These are phyloP conservation scores for Fabriciana adippe DNA, from an alignment of 2,888 invertebrate genomes.

Conservation along the genomic window DNA sequence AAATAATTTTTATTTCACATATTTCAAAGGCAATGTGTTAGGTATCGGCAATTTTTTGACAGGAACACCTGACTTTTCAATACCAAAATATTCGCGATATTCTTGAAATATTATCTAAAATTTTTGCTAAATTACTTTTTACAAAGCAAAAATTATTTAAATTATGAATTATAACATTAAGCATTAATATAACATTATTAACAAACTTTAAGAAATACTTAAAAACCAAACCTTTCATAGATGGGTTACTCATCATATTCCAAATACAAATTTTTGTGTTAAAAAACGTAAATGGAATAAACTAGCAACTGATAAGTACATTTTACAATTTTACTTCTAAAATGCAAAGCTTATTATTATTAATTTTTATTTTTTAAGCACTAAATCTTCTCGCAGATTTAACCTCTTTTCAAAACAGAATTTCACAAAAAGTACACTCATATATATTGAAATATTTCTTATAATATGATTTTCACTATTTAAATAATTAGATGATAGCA, in stretches of 20 bases:
- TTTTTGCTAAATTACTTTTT: neutral
- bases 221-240: constrained; percentile 2
- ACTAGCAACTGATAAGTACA: too few species aligned
- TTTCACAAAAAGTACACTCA: constrained; percentile 22
- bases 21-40: too few species aligned
- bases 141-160: neutral
- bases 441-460: constrained; percentile 51
- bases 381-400: constrained; percentile 20
- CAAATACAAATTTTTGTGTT: neutral
- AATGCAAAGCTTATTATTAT: too few species aligned
- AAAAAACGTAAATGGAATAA: neutral
- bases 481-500: neutral
- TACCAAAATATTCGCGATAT: neutral
- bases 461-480: constrained; percentile 39
- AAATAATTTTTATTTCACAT: too few species aligned
- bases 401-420: constrained; percentile 24
- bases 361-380: neutral
- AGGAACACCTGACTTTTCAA: constrained; percentile 3
- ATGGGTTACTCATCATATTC: constrained; percentile 18
- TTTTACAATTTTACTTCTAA: too few species aligned
- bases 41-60: neutral
- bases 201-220: neutral
- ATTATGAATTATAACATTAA: constrained; percentile 2
- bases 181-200: too few species aligned
- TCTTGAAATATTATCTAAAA: neutral